phyloP scores from a whole-genome alignment of 2,797 vertebrate genomes.

The Onychomys arenicola region DNA sequence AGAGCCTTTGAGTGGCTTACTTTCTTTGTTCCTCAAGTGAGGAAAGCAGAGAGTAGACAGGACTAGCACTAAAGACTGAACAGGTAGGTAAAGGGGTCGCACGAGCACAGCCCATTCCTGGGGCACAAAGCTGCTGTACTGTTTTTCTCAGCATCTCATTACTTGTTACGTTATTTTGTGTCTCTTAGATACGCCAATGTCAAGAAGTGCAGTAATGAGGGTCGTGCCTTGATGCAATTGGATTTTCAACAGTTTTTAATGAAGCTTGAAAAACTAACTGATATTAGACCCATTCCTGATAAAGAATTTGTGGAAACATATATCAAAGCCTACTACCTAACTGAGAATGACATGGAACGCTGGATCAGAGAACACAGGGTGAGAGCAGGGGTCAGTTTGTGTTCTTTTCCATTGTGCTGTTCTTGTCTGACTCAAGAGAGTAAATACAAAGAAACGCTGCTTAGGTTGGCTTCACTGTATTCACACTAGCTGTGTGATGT shows the following conservation, averaged over 20 bases:
- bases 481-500: background rate
- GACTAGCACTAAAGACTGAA: background rate
- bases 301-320: constrained; percentile 99
- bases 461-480: background rate
- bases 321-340: constrained; percentile 99
- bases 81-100: background rate
- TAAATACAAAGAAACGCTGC: background rate
- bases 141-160: background rate
- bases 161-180: constrained; percentile 52
- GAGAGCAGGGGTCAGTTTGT: constrained; percentile 71
- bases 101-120: background rate
- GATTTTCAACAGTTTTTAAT: constrained; percentile 99
- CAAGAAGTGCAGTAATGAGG: constrained; percentile 99
- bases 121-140: background rate
- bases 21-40: constrained; percentile 39
- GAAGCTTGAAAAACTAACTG: constrained; percentile 99
- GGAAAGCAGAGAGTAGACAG: background rate
- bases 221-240: constrained; percentile 98
- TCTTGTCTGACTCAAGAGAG: background rate
- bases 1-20: background rate
- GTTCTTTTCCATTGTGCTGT: background rate
- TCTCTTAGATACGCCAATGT: constrained; percentile 96
- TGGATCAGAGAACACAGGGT: constrained; percentile 99
- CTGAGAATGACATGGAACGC: constrained; percentile 99
- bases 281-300: constrained; percentile 98